Percentiles rank a stretch among this genome's conserved stretches.
phyloP scores from a whole-genome alignment of 2,888 invertebrate genomes.

The Hyalella azteca region DNA sequence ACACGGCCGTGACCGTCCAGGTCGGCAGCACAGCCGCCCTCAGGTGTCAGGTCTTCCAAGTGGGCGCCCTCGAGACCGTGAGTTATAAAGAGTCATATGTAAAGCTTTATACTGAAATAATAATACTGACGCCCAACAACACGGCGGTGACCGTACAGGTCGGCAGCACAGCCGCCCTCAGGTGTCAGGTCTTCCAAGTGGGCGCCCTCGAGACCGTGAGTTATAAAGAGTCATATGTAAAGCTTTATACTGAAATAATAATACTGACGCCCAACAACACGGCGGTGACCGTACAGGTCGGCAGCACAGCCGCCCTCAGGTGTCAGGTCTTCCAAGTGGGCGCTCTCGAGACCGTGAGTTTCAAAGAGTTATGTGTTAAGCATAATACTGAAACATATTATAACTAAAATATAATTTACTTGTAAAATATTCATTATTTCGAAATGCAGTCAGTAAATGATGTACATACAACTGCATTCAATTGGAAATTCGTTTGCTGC shows the following conservation, averaged over 20 bases:
- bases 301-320: slow-evolving; percentile 50
- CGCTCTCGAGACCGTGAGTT: slow-evolving; percentile 52
- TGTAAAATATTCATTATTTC: no score
- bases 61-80: slow-evolving; percentile 53
- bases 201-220: slow-evolving; percentile 53
- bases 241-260: no score
- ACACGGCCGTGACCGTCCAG: slow-evolving; percentile 55
- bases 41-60: slow-evolving; percentile 52
- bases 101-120: no score
- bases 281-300: slow-evolving; percentile 52
- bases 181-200: slow-evolving; percentile 53
- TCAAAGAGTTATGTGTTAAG: no score
- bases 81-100: not conserved
- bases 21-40: slow-evolving; percentile 52
- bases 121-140: slow-evolving; percentile 53
- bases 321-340: slow-evolving; percentile 54
- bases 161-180: slow-evolving; percentile 50
- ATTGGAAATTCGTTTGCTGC: no score
- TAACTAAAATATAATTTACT: no score
- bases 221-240: no score
- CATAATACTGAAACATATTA: no score
- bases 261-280: slow-evolving; percentile 55
- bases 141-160: slow-evolving; percentile 54
- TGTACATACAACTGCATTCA: no score
- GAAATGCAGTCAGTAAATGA: no score